Evolutionary conservation across 2,888 invertebrate species (phyloP), one percentile per base, ranked within the genome.

Genomic region (Ophraella communa): DNA sequence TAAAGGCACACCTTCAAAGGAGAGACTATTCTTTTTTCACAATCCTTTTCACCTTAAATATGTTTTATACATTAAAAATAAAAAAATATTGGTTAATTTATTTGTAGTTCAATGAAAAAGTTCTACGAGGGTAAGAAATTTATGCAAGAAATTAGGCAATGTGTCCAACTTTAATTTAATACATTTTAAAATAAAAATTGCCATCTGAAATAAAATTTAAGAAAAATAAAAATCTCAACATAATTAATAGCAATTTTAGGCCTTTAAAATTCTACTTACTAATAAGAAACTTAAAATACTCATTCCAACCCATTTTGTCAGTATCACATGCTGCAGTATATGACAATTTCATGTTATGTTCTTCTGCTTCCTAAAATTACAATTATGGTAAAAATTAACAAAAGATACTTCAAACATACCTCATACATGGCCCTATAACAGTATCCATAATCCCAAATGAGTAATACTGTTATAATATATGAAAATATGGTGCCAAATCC

Each of bases 21-120:
- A 20, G 73, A 71, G 7, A 74, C 69, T n/a, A 64, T 54, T 62
- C 65, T 71, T 53, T 59, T 71, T 53, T 72, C 73, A 65, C 74
- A 74, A 21, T 72, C 57, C 54, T 51, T 57, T 8, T 56, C 17
- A 49, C 68, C 74, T 74, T 55, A 64, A 72, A 71, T n/a, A n/a
- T n/a, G n/a, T n/a, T n/a, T n/a, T n/a, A n/a, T n/a, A n/a, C n/a
- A n/a, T n/a, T n/a, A n/a, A n/a, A n/a, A n/a, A n/a, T n/a, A n/a
- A n/a, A n/a, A n/a, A n/a, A n/a, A n/a, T n/a, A n/a, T n/a, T n/a
- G n/a, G n/a, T n/a, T n/a, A n/a, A n/a, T n/a, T n/a, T n/a, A n/a
- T n/a, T n/a, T n/a, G n/a, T n/a, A n/a, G n/a, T n/a, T n/a, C n/a
- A n/a, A n/a, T n/a, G n/a, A n/a, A n/a, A n/a, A n/a, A n/a, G n/a